These are phyloP conservation scores for Cryptocheilus praepositus DNA, from an alignment of 2,888 invertebrate genomes.

Conservation along the genomic window DNA sequence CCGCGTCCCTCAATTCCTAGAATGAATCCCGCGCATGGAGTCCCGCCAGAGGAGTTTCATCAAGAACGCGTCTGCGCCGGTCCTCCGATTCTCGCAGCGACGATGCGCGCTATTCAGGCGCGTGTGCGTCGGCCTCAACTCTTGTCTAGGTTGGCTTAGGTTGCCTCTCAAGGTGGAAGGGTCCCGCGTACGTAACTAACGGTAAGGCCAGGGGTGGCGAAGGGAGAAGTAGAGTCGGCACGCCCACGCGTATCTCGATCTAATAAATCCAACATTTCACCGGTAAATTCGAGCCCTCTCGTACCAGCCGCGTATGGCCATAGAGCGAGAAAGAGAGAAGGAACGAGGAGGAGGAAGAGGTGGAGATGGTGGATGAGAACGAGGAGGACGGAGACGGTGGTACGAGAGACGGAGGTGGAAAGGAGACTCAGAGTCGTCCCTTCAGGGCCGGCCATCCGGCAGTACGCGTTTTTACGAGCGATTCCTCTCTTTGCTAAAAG, in stretches of 20 bases:
- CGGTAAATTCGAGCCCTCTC: slow-evolving; percentile 63
- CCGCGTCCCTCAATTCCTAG: slow-evolving; percentile 60
- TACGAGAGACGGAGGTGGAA: neutral
- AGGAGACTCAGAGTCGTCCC: neutral
- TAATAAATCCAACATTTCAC: slow-evolving; percentile 75
- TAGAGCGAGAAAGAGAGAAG: slow-evolving; percentile 30
- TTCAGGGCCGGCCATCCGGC: neutral
- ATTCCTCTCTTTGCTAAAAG: neutral
- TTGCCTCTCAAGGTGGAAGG: slow-evolving; percentile 31
- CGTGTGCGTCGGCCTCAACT: slow-evolving; percentile 34
- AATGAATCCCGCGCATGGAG: slow-evolving; percentile 43
- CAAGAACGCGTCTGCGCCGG: slow-evolving; percentile 26
- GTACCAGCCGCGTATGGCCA: slow-evolving; percentile 44
- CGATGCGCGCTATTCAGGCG: slow-evolving; percentile 23
- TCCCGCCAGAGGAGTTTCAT: slow-evolving; percentile 28
- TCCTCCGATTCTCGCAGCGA: slow-evolving; percentile 25
- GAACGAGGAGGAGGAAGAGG: slow-evolving; percentile 7
- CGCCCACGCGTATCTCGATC: slow-evolving; percentile 75
- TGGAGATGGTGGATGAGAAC: neutral
- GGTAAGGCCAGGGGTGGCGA: slow-evolving; percentile 41
- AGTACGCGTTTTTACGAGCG: neutral
- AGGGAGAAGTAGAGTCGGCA: slow-evolving; percentile 53
- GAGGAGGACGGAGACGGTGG: neutral
- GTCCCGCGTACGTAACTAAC: slow-evolving; percentile 56
- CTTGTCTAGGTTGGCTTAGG: slow-evolving; percentile 44